Percentiles rank a stretch among this genome's conserved stretches.
Evolutionary conservation across 2,888 invertebrate genomes (phyloP).

Genomic region (Melanostoma mellinum): DNA sequence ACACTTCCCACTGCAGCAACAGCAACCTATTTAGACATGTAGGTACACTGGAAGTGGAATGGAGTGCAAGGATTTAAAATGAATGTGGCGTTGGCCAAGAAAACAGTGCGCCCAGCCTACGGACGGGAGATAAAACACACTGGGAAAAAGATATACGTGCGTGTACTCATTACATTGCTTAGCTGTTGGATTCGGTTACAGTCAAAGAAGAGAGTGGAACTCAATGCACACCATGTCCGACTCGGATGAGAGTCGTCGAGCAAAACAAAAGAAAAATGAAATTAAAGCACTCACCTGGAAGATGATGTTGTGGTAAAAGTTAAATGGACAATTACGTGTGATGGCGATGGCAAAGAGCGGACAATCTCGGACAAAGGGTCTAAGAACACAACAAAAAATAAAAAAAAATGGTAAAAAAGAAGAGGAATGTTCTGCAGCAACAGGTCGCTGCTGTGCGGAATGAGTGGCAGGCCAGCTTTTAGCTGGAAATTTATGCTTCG

Average conservation of each 20-base stretch:
- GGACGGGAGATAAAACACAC: conserved; percentile 43
- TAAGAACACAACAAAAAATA: neutral
- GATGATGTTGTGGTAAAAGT: conserved; percentile 71
- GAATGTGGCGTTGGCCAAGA: conserved; percentile 32
- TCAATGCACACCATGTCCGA: neutral
- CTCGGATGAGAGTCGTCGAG: conserved; percentile 4
- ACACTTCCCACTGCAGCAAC: conserved; percentile 52
- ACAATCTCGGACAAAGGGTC: conserved; percentile 43
- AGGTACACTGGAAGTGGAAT: conserved; percentile 9
- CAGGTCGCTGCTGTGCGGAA: conserved; percentile 29
- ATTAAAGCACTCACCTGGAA: conserved; percentile 70
- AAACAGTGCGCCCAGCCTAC: conserved; percentile 47
- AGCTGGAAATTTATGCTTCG: conserved; percentile 27
- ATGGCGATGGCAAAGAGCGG: conserved; percentile 46
- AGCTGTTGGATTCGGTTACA: neutral
- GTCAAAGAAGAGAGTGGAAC: neutral
- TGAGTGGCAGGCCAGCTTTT: conserved; percentile 41
- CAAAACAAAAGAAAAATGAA: conserved; percentile 64
- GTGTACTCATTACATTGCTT: conserved; percentile 31
- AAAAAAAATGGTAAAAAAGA: conserved; percentile 11
- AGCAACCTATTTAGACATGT: conserved; percentile 59
- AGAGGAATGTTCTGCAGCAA: conserved; percentile 37
- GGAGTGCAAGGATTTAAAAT: conserved; percentile 48
- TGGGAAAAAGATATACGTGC: conserved; percentile 41
- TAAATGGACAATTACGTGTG: conserved; percentile 70